Conservation (phyloP, 2,888 invertebrate genomes). For the Sympetrum striolatum region DNA sequence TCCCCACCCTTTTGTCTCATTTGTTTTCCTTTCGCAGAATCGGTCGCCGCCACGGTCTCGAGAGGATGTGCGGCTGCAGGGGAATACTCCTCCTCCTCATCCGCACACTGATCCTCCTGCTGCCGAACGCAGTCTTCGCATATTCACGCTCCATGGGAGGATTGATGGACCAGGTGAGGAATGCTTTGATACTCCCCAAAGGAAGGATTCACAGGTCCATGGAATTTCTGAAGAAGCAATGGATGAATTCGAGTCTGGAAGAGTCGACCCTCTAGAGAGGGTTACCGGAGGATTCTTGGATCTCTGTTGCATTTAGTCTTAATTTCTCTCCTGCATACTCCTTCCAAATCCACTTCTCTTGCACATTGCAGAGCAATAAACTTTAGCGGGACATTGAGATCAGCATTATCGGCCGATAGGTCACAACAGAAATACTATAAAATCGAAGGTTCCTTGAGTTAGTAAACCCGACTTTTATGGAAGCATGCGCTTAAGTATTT, state of each 20-base stretch:
- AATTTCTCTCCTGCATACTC: background rate
- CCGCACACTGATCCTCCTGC: background rate
- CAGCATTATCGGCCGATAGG: no score
- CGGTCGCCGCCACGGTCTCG: background rate
- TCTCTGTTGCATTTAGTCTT: no score
- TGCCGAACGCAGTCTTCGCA: background rate
- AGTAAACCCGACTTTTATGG: no score
- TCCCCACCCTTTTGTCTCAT: background rate
- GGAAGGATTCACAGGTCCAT: no score
- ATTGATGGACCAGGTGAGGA: background rate
- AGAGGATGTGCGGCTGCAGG: background rate
- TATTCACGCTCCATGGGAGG: background rate
- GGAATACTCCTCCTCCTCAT: background rate
- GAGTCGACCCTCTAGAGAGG: no score
- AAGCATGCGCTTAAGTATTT: no score
- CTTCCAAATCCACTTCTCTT: background rate
- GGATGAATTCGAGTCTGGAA: no score
- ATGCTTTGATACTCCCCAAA: background rate
- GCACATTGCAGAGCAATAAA: background rate
- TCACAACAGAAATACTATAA: no score
- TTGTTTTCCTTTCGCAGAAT: background rate
- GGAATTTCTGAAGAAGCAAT: no score
- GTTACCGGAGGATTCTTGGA: no score
- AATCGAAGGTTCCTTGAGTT: no score
- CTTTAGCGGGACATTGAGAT: no score